These are phyloP conservation scores for Pogona vitticeps DNA, from an alignment of 2,113 vertebrate genomes.

Conservation along the genomic window DNA sequence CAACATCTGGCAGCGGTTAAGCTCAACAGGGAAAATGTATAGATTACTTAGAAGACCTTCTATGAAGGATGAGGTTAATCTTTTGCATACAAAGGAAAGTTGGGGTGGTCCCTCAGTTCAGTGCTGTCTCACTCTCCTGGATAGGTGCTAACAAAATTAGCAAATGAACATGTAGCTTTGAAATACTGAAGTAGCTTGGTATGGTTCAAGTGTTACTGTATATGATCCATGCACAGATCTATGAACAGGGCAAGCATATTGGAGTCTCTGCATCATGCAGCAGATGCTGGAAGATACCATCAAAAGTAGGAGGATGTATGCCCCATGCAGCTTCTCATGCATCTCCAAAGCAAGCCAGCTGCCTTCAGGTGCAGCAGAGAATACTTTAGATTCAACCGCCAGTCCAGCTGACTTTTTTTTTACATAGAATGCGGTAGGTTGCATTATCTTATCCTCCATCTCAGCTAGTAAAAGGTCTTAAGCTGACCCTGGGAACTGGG, in stretches of 20 bases:
- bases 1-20: not conserved
- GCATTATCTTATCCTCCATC: not conserved
- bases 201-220: no score
- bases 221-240: no score
- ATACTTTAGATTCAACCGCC: no score
- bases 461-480: not conserved
- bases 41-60: not conserved
- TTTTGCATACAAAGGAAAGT: no score
- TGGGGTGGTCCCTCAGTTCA: no score
- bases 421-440: not conserved
- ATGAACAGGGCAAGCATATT: not conserved
- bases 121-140: not conserved
- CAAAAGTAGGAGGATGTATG: not conserved
- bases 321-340: not conserved
- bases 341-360: not conserved
- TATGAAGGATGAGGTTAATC: not conserved
- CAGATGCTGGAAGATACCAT: not conserved
- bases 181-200: no score
- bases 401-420: not conserved
- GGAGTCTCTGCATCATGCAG: not conserved
- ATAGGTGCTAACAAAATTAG: not conserved
- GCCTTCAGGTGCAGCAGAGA: not conserved
- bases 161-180: no score
- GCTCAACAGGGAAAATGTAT: not conserved
- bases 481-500: not conserved